Conservation (phyloP, 2,888 invertebrate genomes). For the Chirona hameri region DNA sequence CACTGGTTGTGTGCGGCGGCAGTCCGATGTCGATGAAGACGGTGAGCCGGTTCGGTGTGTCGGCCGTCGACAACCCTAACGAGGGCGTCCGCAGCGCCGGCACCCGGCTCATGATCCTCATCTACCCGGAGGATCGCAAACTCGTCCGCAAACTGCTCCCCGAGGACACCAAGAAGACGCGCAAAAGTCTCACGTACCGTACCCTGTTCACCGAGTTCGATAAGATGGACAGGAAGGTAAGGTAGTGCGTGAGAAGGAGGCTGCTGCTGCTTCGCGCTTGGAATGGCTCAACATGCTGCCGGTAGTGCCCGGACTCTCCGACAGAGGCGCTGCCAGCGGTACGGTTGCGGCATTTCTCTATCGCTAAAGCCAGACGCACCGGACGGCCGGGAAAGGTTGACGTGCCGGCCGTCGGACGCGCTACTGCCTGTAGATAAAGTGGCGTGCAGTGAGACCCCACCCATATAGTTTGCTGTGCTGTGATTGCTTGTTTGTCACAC, state of each 20-base stretch:
- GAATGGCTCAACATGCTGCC: background rate
- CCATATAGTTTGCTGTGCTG: too few species aligned
- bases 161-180: conserved; percentile 73
- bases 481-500: too few species aligned
- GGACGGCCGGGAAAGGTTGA: background rate
- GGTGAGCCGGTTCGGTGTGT: conserved; percentile 77
- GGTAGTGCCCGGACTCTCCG: background rate
- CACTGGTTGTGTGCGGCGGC: conserved; percentile 35
- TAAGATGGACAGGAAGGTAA: conserved; percentile 78
- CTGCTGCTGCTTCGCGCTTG: background rate
- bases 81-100: conserved; percentile 83
- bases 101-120: conserved; percentile 71
- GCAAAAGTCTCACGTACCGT: conserved; percentile 83
- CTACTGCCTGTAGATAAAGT: background rate
- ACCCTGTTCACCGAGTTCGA: conserved; percentile 93
- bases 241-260: background rate
- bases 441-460: background rate
- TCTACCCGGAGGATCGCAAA: conserved; percentile 71
- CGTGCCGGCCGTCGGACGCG: background rate
- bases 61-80: conserved; percentile 81
- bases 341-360: too few species aligned
- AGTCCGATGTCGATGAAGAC: conserved; percentile 81
- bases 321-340: background rate
- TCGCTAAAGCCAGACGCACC: too few species aligned
- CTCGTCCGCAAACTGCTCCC: conserved; percentile 86